Evolutionary conservation across 2,888 invertebrate species (phyloP).

Genomic region (Entomobrya multifasciata): DNA sequence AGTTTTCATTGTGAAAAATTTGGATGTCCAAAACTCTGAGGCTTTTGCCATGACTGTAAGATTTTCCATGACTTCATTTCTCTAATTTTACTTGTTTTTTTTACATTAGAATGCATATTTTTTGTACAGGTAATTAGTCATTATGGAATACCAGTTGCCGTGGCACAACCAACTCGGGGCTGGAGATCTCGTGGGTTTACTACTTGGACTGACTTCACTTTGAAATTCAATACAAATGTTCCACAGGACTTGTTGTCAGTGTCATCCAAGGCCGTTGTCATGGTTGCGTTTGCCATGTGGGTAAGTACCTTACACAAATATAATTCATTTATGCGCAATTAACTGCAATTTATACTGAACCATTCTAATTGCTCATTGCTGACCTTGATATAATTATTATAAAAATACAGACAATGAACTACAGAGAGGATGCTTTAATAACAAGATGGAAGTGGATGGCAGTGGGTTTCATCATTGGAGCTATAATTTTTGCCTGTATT

Average conservation of each 20-base stretch:
- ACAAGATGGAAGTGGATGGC: too few relatives aligned
- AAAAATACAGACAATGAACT: background rate
- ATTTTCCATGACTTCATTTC: too few relatives aligned
- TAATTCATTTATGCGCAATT: too few relatives aligned
- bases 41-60: background rate
- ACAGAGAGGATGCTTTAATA: background rate
- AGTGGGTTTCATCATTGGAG: too few relatives aligned
- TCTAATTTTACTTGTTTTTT: too few relatives aligned
- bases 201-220: slow-evolving; percentile 23
- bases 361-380: too few relatives aligned
- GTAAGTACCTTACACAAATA: slow-evolving; percentile 7
- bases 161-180: slow-evolving; percentile 5
- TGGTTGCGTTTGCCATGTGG: slow-evolving; percentile 39
- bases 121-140: background rate
- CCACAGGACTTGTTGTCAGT: background rate
- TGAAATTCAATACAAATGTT: background rate
- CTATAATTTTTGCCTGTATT: too few relatives aligned
- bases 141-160: slow-evolving; percentile 7
- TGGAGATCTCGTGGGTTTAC: background rate
- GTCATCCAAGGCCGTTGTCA: slow-evolving; percentile 8
- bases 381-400: too few relatives aligned
- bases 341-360: too few relatives aligned
- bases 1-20: background rate
- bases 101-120: too few relatives aligned
- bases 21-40: background rate